phyloP scores from a whole-genome alignment of 2,797 vertebrate genomes.

The Trematomus bernacchii region DNA sequence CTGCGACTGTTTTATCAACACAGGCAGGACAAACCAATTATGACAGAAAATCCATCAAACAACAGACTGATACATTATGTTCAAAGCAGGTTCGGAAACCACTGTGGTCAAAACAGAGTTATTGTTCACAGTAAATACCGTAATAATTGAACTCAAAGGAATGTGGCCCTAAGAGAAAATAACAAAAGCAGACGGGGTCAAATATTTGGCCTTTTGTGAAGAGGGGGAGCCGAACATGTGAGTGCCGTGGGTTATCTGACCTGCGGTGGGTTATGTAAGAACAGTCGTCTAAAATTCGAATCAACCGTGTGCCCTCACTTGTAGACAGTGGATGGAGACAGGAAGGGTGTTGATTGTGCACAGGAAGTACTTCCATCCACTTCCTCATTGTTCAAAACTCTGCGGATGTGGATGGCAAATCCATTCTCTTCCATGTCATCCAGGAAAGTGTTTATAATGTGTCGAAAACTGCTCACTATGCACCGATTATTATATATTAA shows the following conservation, averaged over 20 bases:
- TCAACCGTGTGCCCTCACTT: conserved; percentile 49
- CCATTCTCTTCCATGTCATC: conserved; percentile 44
- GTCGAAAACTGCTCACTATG: background rate
- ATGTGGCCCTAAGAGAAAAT: conserved; percentile 53
- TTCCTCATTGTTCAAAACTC: conserved; percentile 62
- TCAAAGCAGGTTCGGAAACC: background rate
- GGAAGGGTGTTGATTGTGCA: conserved; percentile 72
- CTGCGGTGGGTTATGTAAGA: conserved; percentile 41
- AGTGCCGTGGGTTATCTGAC: conserved; percentile 21
- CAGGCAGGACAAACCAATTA: conserved; percentile 8
- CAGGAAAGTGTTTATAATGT: conserved; percentile 48
- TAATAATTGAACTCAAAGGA: conserved; percentile 51
- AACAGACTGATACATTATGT: background rate
- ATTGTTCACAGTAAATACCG: conserved; percentile 43
- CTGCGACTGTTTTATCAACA: background rate
- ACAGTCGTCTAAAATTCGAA: conserved; percentile 34
- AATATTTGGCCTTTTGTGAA: conserved; percentile 71
- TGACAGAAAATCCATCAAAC: conserved; percentile 10
- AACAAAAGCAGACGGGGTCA: conserved; percentile 65
- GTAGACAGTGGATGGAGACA: conserved; percentile 75
- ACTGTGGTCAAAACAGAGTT: conserved; percentile 26
- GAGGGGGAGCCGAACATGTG: conserved; percentile 31
- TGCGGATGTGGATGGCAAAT: conserved; percentile 51
- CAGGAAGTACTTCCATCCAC: conserved; percentile 70
- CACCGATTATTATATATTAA: background rate